Evolutionary conservation across 92 coral and sea anemone species (phyloP).

Genomic region (Siderastrea radians): DNA sequence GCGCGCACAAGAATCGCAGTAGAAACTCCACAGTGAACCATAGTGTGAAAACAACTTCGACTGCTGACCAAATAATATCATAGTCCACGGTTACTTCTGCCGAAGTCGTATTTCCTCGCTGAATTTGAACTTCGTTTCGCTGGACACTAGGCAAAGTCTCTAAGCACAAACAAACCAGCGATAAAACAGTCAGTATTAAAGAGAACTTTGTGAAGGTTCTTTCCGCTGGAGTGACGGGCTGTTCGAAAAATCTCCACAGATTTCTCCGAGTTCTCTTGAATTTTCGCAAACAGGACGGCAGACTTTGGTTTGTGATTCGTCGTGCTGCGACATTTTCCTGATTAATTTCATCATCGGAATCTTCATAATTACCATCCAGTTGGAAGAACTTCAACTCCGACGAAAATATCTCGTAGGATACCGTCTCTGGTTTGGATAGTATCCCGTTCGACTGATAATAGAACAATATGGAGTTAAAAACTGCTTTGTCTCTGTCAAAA

Average conservation of each 20-base stretch:
- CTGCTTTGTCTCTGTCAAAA: slow-evolving; percentile 84
- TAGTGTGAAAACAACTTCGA: slow-evolving; percentile 80
- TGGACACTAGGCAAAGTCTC: slow-evolving; percentile 78
- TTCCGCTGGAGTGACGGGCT: slow-evolving; percentile 74
- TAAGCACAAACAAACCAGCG: slow-evolving; percentile 75
- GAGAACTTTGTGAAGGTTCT: slow-evolving; percentile 64
- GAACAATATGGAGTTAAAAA: slow-evolving; percentile 86
- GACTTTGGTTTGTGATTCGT: slow-evolving; percentile 6
- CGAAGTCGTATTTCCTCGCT: slow-evolving; percentile 31
- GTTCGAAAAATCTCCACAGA: slow-evolving; percentile 85
- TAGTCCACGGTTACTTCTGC: slow-evolving; percentile 31
- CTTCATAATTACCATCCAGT: slow-evolving; percentile 65
- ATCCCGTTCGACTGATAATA: slow-evolving; percentile 92
- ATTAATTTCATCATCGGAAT: slow-evolving; percentile 18
- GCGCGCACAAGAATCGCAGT: slow-evolving; percentile 76
- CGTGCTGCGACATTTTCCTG: neutral
- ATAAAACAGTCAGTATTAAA: slow-evolving; percentile 66
- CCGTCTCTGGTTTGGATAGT: slow-evolving; percentile 84
- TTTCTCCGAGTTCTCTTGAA: slow-evolving; percentile 21
- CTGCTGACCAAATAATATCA: slow-evolving; percentile 69
- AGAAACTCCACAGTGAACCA: slow-evolving; percentile 90
- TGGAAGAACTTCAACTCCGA: slow-evolving; percentile 85
- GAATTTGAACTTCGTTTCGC: slow-evolving; percentile 25
- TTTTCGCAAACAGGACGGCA: slow-evolving; percentile 12
- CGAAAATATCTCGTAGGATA: slow-evolving; percentile 86